Percentiles rank a stretch among this genome's conserved stretches.
phyloP scores from a whole-genome alignment of 1,140 invertebrate genomes.

The Euura saliciscinereae region DNA sequence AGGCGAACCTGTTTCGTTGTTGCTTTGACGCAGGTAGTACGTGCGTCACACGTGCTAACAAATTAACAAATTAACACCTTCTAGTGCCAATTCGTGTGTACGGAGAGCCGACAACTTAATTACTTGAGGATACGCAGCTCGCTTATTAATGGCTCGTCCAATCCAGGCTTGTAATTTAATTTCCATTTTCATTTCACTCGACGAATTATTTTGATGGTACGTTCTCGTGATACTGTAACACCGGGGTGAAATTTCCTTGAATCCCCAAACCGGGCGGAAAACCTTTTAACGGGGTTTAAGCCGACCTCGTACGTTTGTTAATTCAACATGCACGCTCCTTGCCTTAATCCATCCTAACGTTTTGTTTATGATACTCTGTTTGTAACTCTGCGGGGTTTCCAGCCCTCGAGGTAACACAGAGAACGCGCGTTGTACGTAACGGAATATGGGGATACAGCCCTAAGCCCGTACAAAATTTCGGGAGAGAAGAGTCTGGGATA shows the following conservation, averaged over 20 bases:
- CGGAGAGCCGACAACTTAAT: not conserved
- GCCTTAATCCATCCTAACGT: not conserved
- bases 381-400: too few species aligned
- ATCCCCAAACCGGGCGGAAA: too few species aligned
- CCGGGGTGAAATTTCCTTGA: too few species aligned
- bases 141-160: too few species aligned
- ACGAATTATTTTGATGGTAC: too few species aligned
- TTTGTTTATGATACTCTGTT: not conserved
- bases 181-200: too few species aligned
- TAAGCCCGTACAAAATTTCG: not conserved
- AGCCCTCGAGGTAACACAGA: not conserved
- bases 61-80: not conserved
- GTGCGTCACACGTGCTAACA: not conserved
- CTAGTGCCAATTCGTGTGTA: not conserved
- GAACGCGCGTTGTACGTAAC: not conserved
- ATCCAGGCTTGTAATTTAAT: too few species aligned
- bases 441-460: not conserved
- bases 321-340: not conserved
- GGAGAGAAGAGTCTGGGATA: not conserved
- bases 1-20: not conserved
- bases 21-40: not conserved
- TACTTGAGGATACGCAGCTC: not conserved
- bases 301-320: not conserved
- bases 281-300: too few species aligned
- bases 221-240: too few species aligned